Percentiles rank a stretch among this genome's conserved stretches.
Conservation (phyloP, 2,113 vertebrate species). For the Catharus bicknelli region DNA sequence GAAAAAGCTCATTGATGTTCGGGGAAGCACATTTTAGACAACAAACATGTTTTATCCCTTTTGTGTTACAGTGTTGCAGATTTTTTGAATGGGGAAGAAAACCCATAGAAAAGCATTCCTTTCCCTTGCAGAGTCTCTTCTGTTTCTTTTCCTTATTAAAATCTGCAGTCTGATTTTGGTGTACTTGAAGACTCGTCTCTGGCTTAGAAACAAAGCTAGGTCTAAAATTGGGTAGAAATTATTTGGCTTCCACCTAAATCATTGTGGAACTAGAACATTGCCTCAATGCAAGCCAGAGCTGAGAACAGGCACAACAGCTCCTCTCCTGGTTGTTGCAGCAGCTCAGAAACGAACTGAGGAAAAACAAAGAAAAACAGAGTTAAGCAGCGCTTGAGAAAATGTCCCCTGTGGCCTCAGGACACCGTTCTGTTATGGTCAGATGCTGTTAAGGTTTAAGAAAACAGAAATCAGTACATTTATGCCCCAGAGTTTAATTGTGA, state of each 20-base stretch:
- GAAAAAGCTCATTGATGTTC: neutral
- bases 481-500: slow-evolving; percentile 35
- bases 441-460: slow-evolving; percentile 20
- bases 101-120: neutral
- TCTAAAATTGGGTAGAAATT: neutral
- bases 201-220: neutral
- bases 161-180: neutral
- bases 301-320: slow-evolving; percentile 8
- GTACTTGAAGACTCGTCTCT: neutral
- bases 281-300: neutral
- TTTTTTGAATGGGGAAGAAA: neutral
- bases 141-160: neutral
- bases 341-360: neutral
- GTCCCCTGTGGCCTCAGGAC: slow-evolving; percentile 24
- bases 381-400: neutral
- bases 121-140: neutral
- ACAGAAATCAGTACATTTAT: neutral
- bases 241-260: neutral
- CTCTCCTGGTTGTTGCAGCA: slow-evolving; percentile 11
- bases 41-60: neutral
- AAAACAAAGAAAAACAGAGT: neutral
- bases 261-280: neutral
- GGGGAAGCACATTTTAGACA: neutral
- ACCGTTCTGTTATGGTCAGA: neutral
- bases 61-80: neutral